Base-by-base conservation (phyloP, 2,113 vertebrate species). In the Donacobius atricapilla region DNA sequence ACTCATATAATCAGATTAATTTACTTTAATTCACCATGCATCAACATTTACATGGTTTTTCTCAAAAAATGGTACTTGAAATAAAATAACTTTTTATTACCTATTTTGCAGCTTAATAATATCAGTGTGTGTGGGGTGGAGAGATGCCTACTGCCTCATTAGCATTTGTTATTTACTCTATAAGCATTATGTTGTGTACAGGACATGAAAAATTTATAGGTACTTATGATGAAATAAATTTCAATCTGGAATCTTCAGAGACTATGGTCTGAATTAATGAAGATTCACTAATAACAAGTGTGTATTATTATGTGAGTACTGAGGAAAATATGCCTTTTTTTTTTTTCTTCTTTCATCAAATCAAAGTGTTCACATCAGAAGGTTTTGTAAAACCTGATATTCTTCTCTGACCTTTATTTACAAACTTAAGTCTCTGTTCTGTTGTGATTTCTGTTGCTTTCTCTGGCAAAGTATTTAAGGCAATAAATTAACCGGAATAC, bases 11-110 rank as follows among this genome's bases (percentile, higher is more conserved):
- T 98, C 96, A 97, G 97, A 97, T 97, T 95, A 98, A 95, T 97
- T 98, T 98, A 98, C 94, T 98, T 97, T 98, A 98, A 98, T 98
- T 97, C 97, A 97, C 92, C 86, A 61, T 96, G 94, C 97, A 97
- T 97, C 97, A 97, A 96, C 96, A 96, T 97, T 97, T 97, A 90
- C 73, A 91, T 91, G 89, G 33, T 96, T 97, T 96, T 72, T 56
- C 45, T 85, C 94, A 15, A 91, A 96, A 96, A 97, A 96, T 70
- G 72, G 80, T 87, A 97, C 96, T 97, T 98, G 94, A 98, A 97
- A 97, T 90, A 96, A 86, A 97, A 97, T 96, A 97, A 95, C 68
- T 92, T 96, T 96, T 95, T 82, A 93, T 94, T 92, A 47, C 94
- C 22, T 88, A 89, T 83, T 96, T 93, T 95, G 42, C 44, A 83